These are phyloP conservation scores for Marcusenius ussheri DNA, from an alignment of 2,113 vertebrate species.

Conservation along the genomic window DNA sequence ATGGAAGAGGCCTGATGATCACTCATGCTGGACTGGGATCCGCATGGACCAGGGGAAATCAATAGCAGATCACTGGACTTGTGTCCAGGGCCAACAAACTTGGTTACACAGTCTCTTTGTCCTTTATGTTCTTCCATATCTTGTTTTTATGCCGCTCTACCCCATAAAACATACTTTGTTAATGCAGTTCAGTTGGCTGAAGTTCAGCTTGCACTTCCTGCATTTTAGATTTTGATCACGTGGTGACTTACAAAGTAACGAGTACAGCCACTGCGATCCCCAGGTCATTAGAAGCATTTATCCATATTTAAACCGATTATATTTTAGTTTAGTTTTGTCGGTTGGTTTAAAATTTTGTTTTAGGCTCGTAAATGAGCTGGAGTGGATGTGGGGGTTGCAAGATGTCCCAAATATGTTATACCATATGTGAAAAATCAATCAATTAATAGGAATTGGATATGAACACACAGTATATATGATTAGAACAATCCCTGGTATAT, in stretches of 20 bases:
- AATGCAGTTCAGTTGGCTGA: background rate
- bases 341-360: background rate
- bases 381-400: background rate
- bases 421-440: background rate
- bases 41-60: constrained; percentile 35
- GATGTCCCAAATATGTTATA: background rate
- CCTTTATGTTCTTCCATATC: background rate
- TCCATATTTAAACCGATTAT: background rate
- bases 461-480: background rate
- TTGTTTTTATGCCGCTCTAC: background rate
- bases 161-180: background rate
- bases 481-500: background rate
- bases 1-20: constrained; percentile 42
- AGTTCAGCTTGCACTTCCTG: background rate
- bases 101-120: constrained; percentile 15
- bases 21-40: constrained; percentile 42
- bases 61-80: constrained; percentile 36
- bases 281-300: background rate
- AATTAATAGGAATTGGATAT: background rate
- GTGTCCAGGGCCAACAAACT: constrained; percentile 12
- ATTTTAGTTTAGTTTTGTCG: background rate
- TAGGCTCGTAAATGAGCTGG: background rate
- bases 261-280: background rate
- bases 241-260: background rate
- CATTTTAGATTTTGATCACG: background rate